Base-by-base conservation (phyloP, 2,888 invertebrate genomes). In the Dorcus hopei region DNA sequence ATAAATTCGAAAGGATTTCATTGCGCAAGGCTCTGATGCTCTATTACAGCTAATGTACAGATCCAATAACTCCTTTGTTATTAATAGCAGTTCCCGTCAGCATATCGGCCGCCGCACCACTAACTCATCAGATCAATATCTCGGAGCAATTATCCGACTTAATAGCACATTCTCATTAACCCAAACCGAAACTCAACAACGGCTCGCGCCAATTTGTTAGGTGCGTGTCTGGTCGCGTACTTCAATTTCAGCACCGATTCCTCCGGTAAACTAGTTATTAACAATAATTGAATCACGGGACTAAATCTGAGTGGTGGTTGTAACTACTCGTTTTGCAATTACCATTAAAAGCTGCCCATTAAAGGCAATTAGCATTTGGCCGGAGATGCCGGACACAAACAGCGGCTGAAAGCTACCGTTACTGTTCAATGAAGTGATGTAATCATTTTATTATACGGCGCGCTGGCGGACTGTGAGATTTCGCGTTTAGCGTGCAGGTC, bases 1-100 rank as follows among this genome's bases (percentile, higher is more conserved):
- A 75, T 75, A 74, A 75, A 75, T 75, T 74, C 72, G 72, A 70
- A 73, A 72, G 73, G 73, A 73, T 74, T 72, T 73, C 69, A 73
- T 71, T 72, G 72, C 72, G 71, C 72, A 72, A 72, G 69, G 71
- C 70, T 70, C 68, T 66, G 71, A 72, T 73, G 71, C 72, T 74
- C 72, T 73, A 72, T 73, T 74, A 73, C 72, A 68, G 72, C 71
- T 74, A 74, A 74, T 74, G 73, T 74, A 74, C 74, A 74, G 73
- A 72, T 73, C 72, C 72, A 72, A 73, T 73, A 74, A 73, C 72
- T 73, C 72, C 72, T 72, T 72, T 73, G 74, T 74, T 74, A 74
- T 75, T 74, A 74, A 74, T 73, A 73, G 73, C 72, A 71, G 71
- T 71, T 70, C 68, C 70, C 72, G 72, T 70, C 71, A 72, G 71